Evolutionary conservation across 2,797 vertebrate genomes (phyloP).

Genomic region (Epinephelus malabaricus): DNA sequence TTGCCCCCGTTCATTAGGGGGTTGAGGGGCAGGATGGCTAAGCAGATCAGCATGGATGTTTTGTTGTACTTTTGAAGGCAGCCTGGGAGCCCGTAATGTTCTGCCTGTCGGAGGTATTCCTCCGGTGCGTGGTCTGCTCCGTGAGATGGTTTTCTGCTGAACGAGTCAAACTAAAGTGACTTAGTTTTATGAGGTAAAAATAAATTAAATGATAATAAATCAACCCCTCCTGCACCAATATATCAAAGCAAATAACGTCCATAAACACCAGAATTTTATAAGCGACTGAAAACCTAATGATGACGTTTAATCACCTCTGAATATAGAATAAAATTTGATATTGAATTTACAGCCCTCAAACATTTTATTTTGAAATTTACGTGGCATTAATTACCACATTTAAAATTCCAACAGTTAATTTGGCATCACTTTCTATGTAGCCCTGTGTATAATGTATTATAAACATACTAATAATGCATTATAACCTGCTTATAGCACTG

Average conservation of each 20-base stretch:
- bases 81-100: conserved; percentile 69
- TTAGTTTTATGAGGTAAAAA: conserved; percentile 3
- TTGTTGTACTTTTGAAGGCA: conserved; percentile 77
- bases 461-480: too few relatives aligned
- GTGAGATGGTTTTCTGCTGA: conserved; percentile 18
- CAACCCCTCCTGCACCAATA: background rate
- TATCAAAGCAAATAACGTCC: background rate
- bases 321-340: too few relatives aligned
- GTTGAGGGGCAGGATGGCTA: conserved; percentile 76
- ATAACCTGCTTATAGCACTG: too few relatives aligned
- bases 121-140: conserved; percentile 37
- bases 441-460: too few relatives aligned
- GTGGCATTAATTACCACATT: background rate
- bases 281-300: background rate
- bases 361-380: too few relatives aligned
- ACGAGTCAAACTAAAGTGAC: conserved; percentile 6
- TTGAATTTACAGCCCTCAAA: too few relatives aligned
- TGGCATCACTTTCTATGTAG: too few relatives aligned
- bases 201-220: background rate
- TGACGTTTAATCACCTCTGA: too few relatives aligned
- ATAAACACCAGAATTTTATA: background rate
- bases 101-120: conserved; percentile 55
- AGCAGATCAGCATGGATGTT: conserved; percentile 83
- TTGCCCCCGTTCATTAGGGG: conserved; percentile 83
- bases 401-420: background rate